These are phyloP conservation scores for Mellilla xanthometata DNA, from an alignment of 2,888 invertebrate genomes.

Conservation along the genomic window DNA sequence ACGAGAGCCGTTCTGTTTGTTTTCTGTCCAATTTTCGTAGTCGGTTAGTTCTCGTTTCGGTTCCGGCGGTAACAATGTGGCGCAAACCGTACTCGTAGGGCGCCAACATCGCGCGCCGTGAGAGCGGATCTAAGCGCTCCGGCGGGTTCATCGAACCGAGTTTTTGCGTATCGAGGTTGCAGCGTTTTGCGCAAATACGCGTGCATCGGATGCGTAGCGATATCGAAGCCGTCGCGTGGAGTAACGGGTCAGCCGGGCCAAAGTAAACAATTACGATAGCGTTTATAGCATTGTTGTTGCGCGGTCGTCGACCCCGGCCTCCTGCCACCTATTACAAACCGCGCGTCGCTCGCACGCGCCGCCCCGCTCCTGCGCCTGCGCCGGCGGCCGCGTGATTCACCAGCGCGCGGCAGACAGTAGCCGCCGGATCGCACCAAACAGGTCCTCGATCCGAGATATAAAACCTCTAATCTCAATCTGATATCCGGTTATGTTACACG, in stretches of 20 bases:
- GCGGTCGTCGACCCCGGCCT: slow-evolving; percentile 57
- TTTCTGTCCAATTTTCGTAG: slow-evolving; percentile 12
- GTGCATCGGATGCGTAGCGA: slow-evolving; percentile 34
- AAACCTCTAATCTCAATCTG: slow-evolving; percentile 19
- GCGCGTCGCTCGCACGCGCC: slow-evolving; percentile 33
- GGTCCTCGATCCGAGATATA: slow-evolving; percentile 32
- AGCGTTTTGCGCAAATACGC: slow-evolving; percentile 54
- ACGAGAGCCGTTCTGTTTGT: slow-evolving; percentile 19
- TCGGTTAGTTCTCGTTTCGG: slow-evolving; percentile 9
- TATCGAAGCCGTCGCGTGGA: slow-evolving; percentile 33
- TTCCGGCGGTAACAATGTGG: slow-evolving; percentile 18
- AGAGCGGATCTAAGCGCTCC: slow-evolving; percentile 33
- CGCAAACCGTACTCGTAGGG: slow-evolving; percentile 29
- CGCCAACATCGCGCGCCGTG: slow-evolving; percentile 28
- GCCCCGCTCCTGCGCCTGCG: slow-evolving; percentile 43
- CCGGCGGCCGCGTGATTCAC: slow-evolving; percentile 42
- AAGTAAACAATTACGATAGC: slow-evolving; percentile 74
- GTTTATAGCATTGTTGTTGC: slow-evolving; percentile 46
- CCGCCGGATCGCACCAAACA: slow-evolving; percentile 24
- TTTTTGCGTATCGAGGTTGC: slow-evolving; percentile 59
- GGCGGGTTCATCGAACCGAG: slow-evolving; percentile 41
- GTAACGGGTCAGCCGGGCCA: slow-evolving; percentile 55
- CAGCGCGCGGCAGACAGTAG: slow-evolving; percentile 9
- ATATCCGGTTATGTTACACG: slow-evolving; percentile 22
- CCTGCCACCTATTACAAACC: slow-evolving; percentile 46